Percentiles rank a stretch among this genome's conserved stretches.
Conservation (phyloP, 2,888 invertebrate species). For the Nudaria mundana region DNA sequence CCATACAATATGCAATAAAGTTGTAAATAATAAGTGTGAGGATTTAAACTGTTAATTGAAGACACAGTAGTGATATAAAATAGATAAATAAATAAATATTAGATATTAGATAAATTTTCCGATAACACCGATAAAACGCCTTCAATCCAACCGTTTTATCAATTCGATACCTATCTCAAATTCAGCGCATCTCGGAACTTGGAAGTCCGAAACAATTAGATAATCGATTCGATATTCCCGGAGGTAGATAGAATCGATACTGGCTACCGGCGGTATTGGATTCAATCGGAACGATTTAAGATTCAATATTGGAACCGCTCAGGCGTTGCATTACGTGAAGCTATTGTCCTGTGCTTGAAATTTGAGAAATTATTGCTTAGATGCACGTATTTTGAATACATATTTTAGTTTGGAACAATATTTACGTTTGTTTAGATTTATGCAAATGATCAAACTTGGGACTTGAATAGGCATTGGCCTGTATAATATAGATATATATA, state of each 20-base stretch:
- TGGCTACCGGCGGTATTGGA: constrained; percentile 19
- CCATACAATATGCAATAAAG: too few relatives aligned
- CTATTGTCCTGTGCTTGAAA: neutral
- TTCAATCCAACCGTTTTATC: constrained; percentile 7
- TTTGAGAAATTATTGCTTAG: neutral
- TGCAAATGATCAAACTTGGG: too few relatives aligned
- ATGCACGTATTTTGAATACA: too few relatives aligned
- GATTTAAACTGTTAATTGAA: too few relatives aligned
- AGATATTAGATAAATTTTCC: neutral
- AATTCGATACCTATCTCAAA: constrained; percentile 19
- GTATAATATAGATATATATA: too few relatives aligned
- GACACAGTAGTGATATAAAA: too few relatives aligned
- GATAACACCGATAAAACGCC: neutral
- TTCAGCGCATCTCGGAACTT: constrained; percentile 24
- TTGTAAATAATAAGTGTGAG: too few relatives aligned
- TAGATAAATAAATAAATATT: too few relatives aligned
- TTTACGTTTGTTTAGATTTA: too few relatives aligned
- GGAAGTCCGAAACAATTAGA: constrained; percentile 27
- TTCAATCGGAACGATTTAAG: constrained; percentile 29
- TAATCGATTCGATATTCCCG: constrained; percentile 30
- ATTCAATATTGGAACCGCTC: constrained; percentile 29
- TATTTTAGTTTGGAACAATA: too few relatives aligned
- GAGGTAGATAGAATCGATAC: constrained; percentile 19
- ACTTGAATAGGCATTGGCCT: too few relatives aligned
- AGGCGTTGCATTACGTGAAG: constrained; percentile 2